Evolutionary conservation across 2,113 vertebrate species (phyloP).

Genomic region (Muntiacus reevesi): DNA sequence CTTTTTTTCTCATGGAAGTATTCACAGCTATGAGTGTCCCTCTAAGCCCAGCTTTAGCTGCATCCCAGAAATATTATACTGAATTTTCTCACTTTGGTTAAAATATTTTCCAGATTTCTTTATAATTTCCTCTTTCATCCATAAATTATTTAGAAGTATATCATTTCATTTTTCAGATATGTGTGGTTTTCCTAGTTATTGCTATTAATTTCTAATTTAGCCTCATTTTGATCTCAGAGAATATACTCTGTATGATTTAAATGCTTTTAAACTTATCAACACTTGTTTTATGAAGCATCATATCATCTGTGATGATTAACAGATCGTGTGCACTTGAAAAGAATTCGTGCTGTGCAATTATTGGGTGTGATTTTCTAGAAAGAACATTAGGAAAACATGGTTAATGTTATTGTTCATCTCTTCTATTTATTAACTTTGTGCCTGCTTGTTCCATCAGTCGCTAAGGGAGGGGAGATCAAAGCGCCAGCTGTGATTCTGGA

Average conservation of each 20-base stretch:
- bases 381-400: not conserved
- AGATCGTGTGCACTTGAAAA: not conserved
- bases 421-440: not conserved
- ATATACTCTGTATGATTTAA: not conserved
- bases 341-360: rapidly evolving
- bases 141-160: not conserved
- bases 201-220: not conserved
- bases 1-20: not conserved
- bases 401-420: rapidly evolving
- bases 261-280: not conserved
- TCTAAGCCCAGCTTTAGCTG: not conserved
- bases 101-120: not conserved
- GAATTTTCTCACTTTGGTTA: not conserved
- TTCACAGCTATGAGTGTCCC: not conserved
- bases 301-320: not conserved
- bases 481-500: not conserved
- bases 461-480: not conserved
- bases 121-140: not conserved
- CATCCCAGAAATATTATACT: not conserved
- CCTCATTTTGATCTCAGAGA: not conserved
- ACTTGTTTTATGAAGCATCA: not conserved
- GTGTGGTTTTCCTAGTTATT: not conserved
- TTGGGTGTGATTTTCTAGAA: not conserved
- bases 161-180: not conserved
- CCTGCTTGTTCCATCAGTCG: not conserved